Percentiles rank a stretch among this genome's conserved stretches.
Evolutionary conservation across 2,113 vertebrate species (phyloP).

Genomic region (Parotia lawesii): DNA sequence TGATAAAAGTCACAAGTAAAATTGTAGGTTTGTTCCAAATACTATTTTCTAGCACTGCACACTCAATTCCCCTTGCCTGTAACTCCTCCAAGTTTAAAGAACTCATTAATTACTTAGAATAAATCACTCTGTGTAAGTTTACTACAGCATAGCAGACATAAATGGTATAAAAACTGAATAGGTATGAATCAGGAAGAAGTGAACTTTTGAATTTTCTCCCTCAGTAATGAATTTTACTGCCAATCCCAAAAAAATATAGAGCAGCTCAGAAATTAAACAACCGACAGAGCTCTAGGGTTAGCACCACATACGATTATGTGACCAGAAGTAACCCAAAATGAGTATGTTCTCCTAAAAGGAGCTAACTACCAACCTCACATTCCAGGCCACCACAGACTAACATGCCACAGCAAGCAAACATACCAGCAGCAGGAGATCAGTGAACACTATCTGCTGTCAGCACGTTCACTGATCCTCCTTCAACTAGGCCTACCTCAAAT

Average conservation of each 20-base stretch:
- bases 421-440: background rate
- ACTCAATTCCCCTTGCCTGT: background rate
- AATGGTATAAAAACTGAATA: background rate
- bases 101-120: background rate
- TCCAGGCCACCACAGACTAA: background rate
- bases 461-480: background rate
- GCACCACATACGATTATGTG: background rate
- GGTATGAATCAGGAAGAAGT: background rate
- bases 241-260: background rate
- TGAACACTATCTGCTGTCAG: background rate
- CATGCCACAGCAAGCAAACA: background rate
- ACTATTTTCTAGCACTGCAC: background rate
- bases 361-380: background rate
- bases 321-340: constrained; percentile 28
- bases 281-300: background rate
- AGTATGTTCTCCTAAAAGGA: background rate
- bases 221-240: background rate
- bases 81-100: background rate
- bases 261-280: background rate
- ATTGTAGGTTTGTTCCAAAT: background rate
- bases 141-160: background rate
- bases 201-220: background rate
- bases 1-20: background rate
- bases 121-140: background rate
- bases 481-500: background rate